A percentile compares a stretch with the other conserved stretches of the same genome.
phyloP scores from a whole-genome alignment of 2,888 invertebrate genomes.

The Polia nebulosa region DNA sequence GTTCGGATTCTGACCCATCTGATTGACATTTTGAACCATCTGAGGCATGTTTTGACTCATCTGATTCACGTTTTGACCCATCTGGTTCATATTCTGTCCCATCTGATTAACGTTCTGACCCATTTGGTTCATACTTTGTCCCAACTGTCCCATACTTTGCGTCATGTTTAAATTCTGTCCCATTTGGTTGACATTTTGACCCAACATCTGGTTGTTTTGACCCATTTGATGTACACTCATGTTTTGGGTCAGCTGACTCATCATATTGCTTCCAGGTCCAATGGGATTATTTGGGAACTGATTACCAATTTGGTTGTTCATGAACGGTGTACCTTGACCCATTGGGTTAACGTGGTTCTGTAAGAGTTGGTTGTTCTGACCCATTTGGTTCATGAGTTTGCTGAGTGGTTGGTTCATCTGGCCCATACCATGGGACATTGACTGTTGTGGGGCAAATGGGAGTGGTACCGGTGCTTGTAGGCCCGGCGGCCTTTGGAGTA shows the following conservation, averaged over 20 bases:
- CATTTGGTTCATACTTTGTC: slow-evolving; percentile 71
- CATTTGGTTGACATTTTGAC: slow-evolving; percentile 73
- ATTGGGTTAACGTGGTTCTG: slow-evolving; percentile 70
- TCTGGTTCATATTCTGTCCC: slow-evolving; percentile 67
- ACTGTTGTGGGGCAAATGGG: slow-evolving; percentile 84
- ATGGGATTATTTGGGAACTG: slow-evolving; percentile 64
- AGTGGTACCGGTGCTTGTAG: slow-evolving; percentile 85
- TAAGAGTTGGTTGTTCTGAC: slow-evolving; percentile 69
- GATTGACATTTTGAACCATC: slow-evolving; percentile 74
- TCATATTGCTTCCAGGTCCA: slow-evolving; percentile 68
- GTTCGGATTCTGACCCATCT: slow-evolving; percentile 69
- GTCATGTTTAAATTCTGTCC: slow-evolving; percentile 72
- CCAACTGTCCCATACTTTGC: slow-evolving; percentile 71
- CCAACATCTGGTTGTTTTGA: slow-evolving; percentile 72
- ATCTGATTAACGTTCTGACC: slow-evolving; percentile 66
- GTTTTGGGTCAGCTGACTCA: slow-evolving; percentile 65
- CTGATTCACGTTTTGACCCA: slow-evolving; percentile 70
- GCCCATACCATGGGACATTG: slow-evolving; percentile 75
- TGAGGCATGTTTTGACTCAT: slow-evolving; percentile 71
- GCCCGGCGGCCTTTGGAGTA: slow-evolving; percentile 86
- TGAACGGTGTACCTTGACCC: slow-evolving; percentile 66
- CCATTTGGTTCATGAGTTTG: slow-evolving; percentile 76
- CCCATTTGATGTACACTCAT: slow-evolving; percentile 68
- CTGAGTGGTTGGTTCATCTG: slow-evolving; percentile 80
- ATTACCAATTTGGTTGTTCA: slow-evolving; percentile 72